phyloP scores from a whole-genome alignment of 2,888 invertebrate species.

The Drosophila anomalipes region DNA sequence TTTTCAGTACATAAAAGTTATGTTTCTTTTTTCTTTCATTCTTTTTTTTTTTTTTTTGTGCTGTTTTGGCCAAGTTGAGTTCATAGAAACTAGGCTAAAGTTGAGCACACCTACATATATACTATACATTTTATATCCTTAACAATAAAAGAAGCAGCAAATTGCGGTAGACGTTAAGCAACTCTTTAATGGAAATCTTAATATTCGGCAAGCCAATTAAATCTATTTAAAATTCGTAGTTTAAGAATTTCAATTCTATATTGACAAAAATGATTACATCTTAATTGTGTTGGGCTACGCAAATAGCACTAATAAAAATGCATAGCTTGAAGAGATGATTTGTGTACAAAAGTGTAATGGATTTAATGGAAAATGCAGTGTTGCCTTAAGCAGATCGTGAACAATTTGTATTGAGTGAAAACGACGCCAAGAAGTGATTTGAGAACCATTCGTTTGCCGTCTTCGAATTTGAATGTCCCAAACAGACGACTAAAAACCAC shows the following conservation, averaged over 20 bases:
- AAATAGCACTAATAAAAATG: too few species aligned
- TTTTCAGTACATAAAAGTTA: slow-evolving; percentile 6
- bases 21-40: not conserved
- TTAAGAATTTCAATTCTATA: not conserved
- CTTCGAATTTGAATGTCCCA: not conserved
- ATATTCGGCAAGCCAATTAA: not conserved
- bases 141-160: not conserved
- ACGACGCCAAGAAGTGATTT: not conserved
- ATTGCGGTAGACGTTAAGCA: not conserved
- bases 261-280: not conserved
- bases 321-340: not conserved
- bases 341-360: not conserved
- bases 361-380: not conserved
- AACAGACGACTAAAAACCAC: not conserved
- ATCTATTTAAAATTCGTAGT: not conserved
- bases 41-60: slow-evolving; percentile 1
- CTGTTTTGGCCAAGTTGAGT: slow-evolving; percentile 1
- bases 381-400: not conserved
- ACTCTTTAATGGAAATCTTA: not conserved
- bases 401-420: not conserved
- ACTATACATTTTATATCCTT: not conserved
- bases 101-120: not conserved
- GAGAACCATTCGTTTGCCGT: not conserved
- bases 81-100: slow-evolving; percentile 25
- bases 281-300: too few species aligned